These are phyloP conservation scores for Agonopterix heracliana DNA, from an alignment of 2,888 invertebrate species.

Conservation along the genomic window DNA sequence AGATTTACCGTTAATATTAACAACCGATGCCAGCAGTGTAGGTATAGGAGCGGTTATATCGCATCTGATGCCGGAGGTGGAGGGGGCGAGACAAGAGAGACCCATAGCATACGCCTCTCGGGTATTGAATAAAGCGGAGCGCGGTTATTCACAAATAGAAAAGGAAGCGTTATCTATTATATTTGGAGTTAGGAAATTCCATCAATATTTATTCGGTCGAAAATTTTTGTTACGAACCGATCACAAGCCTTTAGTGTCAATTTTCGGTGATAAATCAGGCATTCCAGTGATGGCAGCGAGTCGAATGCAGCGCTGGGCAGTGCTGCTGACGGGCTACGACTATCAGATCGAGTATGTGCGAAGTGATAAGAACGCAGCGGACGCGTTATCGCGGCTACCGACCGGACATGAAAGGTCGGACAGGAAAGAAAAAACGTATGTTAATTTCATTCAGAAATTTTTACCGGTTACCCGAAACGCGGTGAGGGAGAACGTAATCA, in stretches of 20 bases:
- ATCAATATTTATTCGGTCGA: conserved; percentile 1
- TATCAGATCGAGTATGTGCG: conserved; percentile 1
- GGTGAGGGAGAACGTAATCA: not conserved
- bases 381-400: conserved; percentile 6
- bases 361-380: not conserved
- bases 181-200: conserved; percentile 9
- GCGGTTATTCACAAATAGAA: conserved; percentile 7
- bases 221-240: conserved; percentile 10
- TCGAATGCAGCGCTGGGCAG: conserved; percentile 9
- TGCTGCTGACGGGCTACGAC: conserved; percentile 6
- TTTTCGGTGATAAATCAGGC: conserved; percentile 15
- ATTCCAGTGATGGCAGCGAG: conserved; percentile 14
- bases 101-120: conserved; percentile 9
- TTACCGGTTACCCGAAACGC: not conserved
- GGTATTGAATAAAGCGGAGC: conserved; percentile 4
- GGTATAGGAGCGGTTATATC: conserved; percentile 13
- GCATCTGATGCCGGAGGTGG: not conserved
- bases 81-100: no score
- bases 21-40: no score
- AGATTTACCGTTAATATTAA: conserved; percentile 9
- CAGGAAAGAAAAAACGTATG: not conserved
- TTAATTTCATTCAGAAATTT: conserved; percentile 8
- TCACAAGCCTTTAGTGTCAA: conserved; percentile 12
- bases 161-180: conserved; percentile 12
- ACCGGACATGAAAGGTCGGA: no score